Conservation (phyloP, 92 coral and sea anemone genomes). For the Parazoanthus atlanticus region DNA sequence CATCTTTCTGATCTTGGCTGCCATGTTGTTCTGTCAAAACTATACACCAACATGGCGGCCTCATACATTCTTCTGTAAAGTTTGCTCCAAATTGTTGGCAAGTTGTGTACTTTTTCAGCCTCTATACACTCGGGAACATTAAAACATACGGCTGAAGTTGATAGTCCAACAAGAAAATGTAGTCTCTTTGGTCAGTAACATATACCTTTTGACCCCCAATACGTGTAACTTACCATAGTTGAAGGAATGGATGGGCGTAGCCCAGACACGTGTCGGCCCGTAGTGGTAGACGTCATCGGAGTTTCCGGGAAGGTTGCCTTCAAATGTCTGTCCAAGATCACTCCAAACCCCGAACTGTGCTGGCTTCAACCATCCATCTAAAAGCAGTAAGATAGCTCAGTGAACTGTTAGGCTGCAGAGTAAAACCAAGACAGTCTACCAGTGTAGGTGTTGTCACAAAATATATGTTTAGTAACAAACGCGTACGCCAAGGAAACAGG, state of each 20-base stretch:
- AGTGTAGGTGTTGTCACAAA: too few species aligned
- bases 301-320: slow-evolving; percentile 24
- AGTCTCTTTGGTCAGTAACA: not conserved
- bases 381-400: not conserved
- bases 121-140: too few species aligned
- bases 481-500: too few species aligned
- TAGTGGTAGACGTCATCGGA: slow-evolving; percentile 26
- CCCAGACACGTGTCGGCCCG: slow-evolving; percentile 35
- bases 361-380: slow-evolving; percentile 33
- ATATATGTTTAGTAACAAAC: too few species aligned
- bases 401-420: not conserved
- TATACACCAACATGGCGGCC: too few species aligned
- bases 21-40: too few species aligned
- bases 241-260: slow-evolving; percentile 34
- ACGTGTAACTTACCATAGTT: slow-evolving; percentile 21
- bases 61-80: too few species aligned
- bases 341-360: slow-evolving; percentile 26
- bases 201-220: not conserved
- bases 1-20: too few species aligned
- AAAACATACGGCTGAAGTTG: too few species aligned
- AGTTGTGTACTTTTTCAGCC: too few species aligned
- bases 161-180: not conserved
- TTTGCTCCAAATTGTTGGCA: too few species aligned
- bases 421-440: too few species aligned
- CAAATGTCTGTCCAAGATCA: slow-evolving; percentile 24